phyloP scores from a whole-genome alignment of 1,140 invertebrate species.

The Drosophila nigrodunni region DNA sequence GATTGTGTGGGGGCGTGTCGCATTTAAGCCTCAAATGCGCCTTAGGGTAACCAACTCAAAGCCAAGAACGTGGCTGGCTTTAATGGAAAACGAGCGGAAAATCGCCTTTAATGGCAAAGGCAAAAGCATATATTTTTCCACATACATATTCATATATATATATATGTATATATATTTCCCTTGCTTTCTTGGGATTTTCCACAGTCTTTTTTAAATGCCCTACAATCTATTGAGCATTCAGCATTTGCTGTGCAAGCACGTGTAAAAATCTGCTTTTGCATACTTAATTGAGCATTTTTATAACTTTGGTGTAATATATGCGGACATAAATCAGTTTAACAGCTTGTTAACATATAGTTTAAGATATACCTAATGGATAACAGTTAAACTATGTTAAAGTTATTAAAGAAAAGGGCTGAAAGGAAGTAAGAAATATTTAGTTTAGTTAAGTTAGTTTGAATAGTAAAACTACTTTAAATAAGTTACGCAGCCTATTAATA shows the following conservation, averaged over 20 bases:
- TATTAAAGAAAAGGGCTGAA: too few relatives aligned
- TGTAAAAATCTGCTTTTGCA: conserved; percentile 28
- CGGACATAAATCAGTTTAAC: background rate
- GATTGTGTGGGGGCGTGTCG: conserved; percentile 63
- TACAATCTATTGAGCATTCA: conserved; percentile 9
- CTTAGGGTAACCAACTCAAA: conserved; percentile 69
- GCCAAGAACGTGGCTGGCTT: conserved; percentile 56
- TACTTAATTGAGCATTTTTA: background rate
- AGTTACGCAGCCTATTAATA: too few relatives aligned
- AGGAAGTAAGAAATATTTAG: too few relatives aligned
- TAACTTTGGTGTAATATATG: background rate
- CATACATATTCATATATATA: background rate
- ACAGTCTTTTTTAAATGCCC: conserved; percentile 3
- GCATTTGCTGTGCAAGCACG: background rate
- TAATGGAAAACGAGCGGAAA: conserved; percentile 79
- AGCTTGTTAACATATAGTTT: background rate
- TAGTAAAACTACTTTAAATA: too few relatives aligned
- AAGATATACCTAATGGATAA: too few relatives aligned
- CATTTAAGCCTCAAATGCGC: conserved; percentile 77
- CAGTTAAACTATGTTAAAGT: too few relatives aligned
- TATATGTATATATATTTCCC: background rate
- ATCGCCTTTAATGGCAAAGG: conserved; percentile 72
- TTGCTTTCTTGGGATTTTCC: conserved; percentile 2
- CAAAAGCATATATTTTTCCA: conserved; percentile 36
- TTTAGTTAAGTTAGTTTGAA: too few relatives aligned